phyloP scores from a whole-genome alignment of 2,797 vertebrate genomes.

The Acropternis orthonyx region DNA sequence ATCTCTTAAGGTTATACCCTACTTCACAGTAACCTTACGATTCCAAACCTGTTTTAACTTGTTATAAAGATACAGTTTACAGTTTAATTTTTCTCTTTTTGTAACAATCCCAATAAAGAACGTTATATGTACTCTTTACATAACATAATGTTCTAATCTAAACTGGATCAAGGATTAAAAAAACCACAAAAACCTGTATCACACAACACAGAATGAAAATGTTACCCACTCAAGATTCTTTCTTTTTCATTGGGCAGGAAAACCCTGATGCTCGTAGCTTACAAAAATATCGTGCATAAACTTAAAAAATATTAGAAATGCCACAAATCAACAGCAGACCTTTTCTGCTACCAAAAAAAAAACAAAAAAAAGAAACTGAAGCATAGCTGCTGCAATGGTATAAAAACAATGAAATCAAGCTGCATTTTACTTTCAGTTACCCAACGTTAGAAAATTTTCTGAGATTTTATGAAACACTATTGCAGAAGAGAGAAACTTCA shows the following conservation, averaged over 20 bases:
- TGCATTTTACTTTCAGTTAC: neutral
- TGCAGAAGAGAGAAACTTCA: neutral
- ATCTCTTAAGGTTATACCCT: neutral
- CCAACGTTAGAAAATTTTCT: neutral
- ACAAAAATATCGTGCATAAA: neutral
- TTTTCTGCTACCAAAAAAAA: neutral
- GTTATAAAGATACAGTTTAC: neutral
- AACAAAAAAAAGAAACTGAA: neutral
- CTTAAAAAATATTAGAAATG: slow-evolving; percentile 1
- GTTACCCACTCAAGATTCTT: neutral
- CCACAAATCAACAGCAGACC: neutral
- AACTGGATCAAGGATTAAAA: neutral
- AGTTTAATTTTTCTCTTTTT: neutral
- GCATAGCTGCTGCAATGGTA: neutral
- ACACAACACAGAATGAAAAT: neutral
- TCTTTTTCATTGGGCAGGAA: neutral
- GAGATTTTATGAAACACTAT: neutral
- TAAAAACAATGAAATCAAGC: neutral
- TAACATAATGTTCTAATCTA: neutral
- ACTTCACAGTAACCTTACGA: neutral
- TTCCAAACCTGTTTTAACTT: neutral
- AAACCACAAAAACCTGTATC: neutral
- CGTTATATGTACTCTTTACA: neutral
- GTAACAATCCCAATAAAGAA: neutral
- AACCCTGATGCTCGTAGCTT: neutral